Percentiles rank a stretch among this genome's conserved stretches.
phyloP scores from a whole-genome alignment of 2,113 vertebrate species.

The Lynx canadensis region DNA sequence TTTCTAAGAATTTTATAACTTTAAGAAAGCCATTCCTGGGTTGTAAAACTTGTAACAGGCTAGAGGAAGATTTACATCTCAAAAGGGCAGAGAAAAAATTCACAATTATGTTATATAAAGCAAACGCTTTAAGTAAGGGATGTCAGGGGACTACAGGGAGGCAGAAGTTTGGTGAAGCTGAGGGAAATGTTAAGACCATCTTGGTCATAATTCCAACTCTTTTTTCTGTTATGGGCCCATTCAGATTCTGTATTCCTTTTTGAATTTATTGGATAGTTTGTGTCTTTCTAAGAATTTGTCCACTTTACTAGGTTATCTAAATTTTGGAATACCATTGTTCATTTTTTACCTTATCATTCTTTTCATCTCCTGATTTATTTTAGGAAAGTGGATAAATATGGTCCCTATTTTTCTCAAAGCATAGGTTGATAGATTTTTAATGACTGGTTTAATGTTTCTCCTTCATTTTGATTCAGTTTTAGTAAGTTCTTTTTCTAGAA shows the following conservation, averaged over 20 bases:
- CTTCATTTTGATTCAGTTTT: background rate
- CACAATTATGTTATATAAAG: background rate
- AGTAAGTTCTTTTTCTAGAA: background rate
- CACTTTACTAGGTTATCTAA: background rate
- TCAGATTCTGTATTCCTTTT: background rate
- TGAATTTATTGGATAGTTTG: background rate
- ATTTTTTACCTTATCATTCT: background rate
- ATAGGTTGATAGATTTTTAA: constrained; percentile 21
- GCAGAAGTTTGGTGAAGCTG: background rate
- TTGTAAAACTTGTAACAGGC: background rate
- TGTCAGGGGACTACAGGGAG: background rate
- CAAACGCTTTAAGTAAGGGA: background rate
- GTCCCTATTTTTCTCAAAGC: background rate
- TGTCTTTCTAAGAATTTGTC: background rate
- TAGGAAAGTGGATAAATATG: background rate
- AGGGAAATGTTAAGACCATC: background rate
- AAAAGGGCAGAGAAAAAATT: background rate
- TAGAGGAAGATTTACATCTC: background rate
- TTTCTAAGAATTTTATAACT: background rate
- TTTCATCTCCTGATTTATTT: background rate
- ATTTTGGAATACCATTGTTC: background rate
- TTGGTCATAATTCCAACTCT: background rate
- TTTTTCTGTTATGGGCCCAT: background rate
- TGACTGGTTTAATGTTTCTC: background rate
- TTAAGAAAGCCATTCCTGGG: background rate